Evolutionary conservation across 2,113 vertebrate genomes (phyloP).

Genomic region (Synchiropus splendidus): DNA sequence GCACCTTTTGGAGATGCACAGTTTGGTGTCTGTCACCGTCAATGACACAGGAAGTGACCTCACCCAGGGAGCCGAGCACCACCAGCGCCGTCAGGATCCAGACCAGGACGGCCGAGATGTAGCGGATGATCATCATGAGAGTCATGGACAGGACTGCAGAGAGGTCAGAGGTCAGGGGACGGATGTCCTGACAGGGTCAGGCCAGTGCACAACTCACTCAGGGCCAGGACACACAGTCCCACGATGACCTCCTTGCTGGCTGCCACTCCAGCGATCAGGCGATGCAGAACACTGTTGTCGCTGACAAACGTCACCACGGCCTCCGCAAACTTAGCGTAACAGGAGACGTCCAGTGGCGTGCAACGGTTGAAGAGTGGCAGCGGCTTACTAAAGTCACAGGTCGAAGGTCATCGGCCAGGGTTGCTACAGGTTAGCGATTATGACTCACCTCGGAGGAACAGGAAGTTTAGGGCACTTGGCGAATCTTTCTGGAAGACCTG

Average conservation of each 20-base stretch:
- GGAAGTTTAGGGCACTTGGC: conserved; percentile 90
- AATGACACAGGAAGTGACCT: conserved; percentile 54
- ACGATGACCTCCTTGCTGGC: conserved; percentile 98
- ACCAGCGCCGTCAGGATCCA: conserved; percentile 93
- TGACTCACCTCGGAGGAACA: conserved; percentile 85
- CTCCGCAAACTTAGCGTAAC: conserved; percentile 93
- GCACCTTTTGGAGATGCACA: no score
- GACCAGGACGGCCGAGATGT: conserved; percentile 92
- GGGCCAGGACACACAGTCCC: conserved; percentile 92
- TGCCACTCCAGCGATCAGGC: conserved; percentile 90
- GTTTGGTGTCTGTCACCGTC: no score
- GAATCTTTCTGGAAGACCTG: conserved; percentile 64
- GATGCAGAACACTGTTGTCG: conserved; percentile 93
- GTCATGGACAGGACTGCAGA: conserved; percentile 88
- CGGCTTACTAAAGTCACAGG: conserved; percentile 63
- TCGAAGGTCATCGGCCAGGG: neutral
- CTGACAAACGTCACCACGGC: conserved; percentile 94
- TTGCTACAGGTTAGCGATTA: neutral
- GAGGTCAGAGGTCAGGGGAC: neutral
- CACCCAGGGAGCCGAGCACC: conserved; percentile 89
- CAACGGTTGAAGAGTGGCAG: conserved; percentile 97
- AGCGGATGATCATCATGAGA: conserved; percentile 95
- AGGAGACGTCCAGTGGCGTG: conserved; percentile 92
- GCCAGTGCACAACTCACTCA: conserved; percentile 71
- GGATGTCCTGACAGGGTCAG: no score